Conservation (phyloP, 2,888 invertebrate species). For the Crioceris asparagi region DNA sequence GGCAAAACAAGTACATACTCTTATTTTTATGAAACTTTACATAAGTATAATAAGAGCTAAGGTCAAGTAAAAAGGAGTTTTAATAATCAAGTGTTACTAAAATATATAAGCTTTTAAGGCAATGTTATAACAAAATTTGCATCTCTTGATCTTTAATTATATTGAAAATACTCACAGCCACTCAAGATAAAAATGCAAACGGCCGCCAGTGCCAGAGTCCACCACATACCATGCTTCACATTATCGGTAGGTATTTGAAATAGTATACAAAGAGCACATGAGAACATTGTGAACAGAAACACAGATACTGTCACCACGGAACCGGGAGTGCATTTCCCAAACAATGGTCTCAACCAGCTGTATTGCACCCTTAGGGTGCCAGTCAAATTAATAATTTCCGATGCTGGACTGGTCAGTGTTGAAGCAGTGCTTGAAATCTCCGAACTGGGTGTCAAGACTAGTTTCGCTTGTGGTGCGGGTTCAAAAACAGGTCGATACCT, state of each 20-base stretch:
- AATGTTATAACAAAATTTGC: neutral
- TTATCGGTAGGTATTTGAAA: conserved; percentile 47
- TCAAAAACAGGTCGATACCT: conserved; percentile 28
- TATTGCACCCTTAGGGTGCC: conserved; percentile 65
- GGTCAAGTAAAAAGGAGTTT: neutral
- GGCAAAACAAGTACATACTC: neutral
- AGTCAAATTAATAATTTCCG: conserved; percentile 44
- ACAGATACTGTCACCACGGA: conserved; percentile 63
- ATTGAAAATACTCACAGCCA: conserved; percentile 45
- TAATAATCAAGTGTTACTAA: too few relatives aligned
- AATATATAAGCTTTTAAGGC: too few relatives aligned
- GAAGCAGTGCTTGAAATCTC: conserved; percentile 35
- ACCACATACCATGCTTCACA: conserved; percentile 48
- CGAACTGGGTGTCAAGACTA: conserved; percentile 30
- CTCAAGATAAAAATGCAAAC: conserved; percentile 52
- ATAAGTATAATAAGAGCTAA: neutral
- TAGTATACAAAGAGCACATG: conserved; percentile 59
- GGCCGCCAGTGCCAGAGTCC: conserved; percentile 54
- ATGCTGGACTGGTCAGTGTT: conserved; percentile 33
- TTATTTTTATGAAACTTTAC: neutral
- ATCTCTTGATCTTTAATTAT: neutral
- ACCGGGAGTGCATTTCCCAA: conserved; percentile 68
- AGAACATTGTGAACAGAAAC: conserved; percentile 53
- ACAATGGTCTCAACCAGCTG: conserved; percentile 60
- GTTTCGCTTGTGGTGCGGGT: conserved; percentile 17